phyloP scores from a whole-genome alignment of 1,140 invertebrate genomes.

The Zaprionus lachaisei region DNA sequence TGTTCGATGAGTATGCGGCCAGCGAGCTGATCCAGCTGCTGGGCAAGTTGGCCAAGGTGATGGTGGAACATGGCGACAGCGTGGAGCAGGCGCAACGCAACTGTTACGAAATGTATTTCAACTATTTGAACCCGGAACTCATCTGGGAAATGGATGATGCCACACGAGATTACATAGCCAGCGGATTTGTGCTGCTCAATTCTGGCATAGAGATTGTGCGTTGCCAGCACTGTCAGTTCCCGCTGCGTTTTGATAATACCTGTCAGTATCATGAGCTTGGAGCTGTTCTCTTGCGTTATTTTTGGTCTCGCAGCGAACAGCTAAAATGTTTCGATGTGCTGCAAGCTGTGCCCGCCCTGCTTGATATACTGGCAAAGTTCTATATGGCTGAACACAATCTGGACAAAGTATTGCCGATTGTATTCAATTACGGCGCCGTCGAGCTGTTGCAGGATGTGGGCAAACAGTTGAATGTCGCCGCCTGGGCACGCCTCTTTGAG shows the following conservation, averaged over 20 bases:
- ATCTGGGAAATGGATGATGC: conserved; percentile 83
- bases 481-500: conserved; percentile 79
- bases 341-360: conserved; percentile 69
- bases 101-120: conserved; percentile 83
- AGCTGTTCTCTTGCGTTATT: conserved; percentile 73
- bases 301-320: conserved; percentile 82
- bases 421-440: conserved; percentile 74
- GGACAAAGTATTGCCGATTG: conserved; percentile 77
- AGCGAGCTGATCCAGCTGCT: conserved; percentile 68
- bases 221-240: conserved; percentile 75
- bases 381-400: conserved; percentile 78
- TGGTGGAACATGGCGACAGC: conserved; percentile 79
- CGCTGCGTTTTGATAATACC: conserved; percentile 71
- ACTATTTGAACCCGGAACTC: conserved; percentile 81
- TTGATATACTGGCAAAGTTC: conserved; percentile 78
- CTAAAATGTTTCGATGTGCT: conserved; percentile 81
- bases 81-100: conserved; percentile 64
- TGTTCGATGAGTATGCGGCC: conserved; percentile 81
- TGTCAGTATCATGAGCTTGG: conserved; percentile 79
- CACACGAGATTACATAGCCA: conserved; percentile 73
- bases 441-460: conserved; percentile 73
- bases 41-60: conserved; percentile 65
- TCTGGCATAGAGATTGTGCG: conserved; percentile 62
- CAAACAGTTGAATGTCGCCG: conserved; percentile 56
- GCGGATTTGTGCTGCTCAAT: conserved; percentile 73